These are phyloP conservation scores for Procambarus virginalis DNA, from an alignment of 1,140 invertebrate species.

Conservation along the genomic window DNA sequence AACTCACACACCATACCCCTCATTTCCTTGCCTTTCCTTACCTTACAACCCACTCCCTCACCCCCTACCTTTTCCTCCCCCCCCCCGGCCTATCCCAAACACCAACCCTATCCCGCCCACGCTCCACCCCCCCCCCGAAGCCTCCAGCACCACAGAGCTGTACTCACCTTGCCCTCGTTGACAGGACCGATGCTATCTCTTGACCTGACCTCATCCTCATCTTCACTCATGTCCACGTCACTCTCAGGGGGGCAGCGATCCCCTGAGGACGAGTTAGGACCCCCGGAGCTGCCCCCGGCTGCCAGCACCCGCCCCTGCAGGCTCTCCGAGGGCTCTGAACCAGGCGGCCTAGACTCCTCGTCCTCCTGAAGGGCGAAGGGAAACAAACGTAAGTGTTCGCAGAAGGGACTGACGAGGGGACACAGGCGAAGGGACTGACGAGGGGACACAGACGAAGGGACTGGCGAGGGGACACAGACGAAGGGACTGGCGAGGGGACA, in stretches of 20 bases:
- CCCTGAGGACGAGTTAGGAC: slow-evolving; percentile 30
- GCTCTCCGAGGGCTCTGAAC: slow-evolving; percentile 38
- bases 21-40: too few relatives aligned
- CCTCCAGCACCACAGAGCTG: background rate
- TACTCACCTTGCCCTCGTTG: slow-evolving; percentile 63
- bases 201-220: slow-evolving; percentile 69
- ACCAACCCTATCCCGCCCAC: too few relatives aligned
- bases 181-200: slow-evolving; percentile 50
- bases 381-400: too few relatives aligned
- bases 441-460: too few relatives aligned
- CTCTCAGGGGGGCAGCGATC: slow-evolving; percentile 55
- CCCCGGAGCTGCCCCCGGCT: slow-evolving; percentile 48
- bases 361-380: slow-evolving; percentile 34
- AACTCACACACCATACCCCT: too few relatives aligned
- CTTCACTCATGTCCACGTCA: slow-evolving; percentile 71
- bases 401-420: background rate
- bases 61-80: too few relatives aligned
- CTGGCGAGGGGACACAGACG: too few relatives aligned
- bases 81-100: too few relatives aligned
- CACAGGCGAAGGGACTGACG: background rate
- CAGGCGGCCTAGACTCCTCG: slow-evolving; percentile 44
- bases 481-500: too few relatives aligned
- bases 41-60: too few relatives aligned
- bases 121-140: too few relatives aligned
- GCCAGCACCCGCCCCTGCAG: slow-evolving; percentile 32